phyloP scores from a whole-genome alignment of 2,113 vertebrate species.

The Sylvia atricapilla region DNA sequence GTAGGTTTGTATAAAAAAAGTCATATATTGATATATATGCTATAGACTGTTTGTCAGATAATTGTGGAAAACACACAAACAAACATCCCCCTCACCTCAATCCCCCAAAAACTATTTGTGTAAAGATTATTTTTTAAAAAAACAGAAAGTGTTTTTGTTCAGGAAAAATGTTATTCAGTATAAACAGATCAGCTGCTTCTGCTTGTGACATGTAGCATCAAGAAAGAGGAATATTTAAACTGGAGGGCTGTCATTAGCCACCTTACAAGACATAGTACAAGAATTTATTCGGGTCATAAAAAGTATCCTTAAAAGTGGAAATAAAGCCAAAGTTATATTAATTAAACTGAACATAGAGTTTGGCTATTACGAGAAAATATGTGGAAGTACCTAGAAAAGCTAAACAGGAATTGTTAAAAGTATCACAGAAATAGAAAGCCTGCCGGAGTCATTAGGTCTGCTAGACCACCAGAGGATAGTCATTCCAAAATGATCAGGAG shows the following conservation, averaged over 20 bases:
- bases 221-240: constrained; percentile 7
- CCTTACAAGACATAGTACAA: neutral
- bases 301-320: constrained; percentile 12
- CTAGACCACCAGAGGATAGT: constrained; percentile 20
- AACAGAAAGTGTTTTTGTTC: neutral
- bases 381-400: neutral
- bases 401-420: neutral
- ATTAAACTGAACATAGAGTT: constrained; percentile 2
- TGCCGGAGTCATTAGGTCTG: constrained; percentile 5
- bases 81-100: neutral
- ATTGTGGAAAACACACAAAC: neutral
- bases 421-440: neutral
- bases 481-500: constrained; percentile 40
- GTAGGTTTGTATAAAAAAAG: neutral
- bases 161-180: neutral
- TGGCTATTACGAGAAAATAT: neutral
- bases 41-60: neutral
- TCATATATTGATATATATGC: neutral
- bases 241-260: neutral
- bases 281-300: constrained; percentile 34
- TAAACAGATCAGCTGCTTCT: neutral
- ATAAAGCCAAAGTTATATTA: neutral
- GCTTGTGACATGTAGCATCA: neutral
- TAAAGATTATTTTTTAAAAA: neutral
- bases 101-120: neutral